Conservation (phyloP, 1,140 invertebrate species). For the Calephelis nemesis region DNA sequence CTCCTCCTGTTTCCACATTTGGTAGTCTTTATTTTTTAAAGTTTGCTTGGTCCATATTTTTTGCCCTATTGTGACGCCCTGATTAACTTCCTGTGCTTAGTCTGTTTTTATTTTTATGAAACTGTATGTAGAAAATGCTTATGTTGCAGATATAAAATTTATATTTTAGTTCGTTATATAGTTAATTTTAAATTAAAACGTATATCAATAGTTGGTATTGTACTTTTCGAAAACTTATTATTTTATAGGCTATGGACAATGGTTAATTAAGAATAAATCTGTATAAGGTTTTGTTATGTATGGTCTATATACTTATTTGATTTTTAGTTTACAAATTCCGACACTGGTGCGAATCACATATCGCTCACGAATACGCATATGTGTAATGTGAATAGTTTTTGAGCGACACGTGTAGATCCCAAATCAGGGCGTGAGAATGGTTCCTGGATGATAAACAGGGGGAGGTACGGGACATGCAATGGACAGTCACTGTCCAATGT, state of each 20-base stretch:
- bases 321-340: slow-evolving; percentile 20
- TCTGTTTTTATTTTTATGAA: slow-evolving; percentile 45
- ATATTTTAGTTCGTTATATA: slow-evolving; percentile 24
- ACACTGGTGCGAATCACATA: slow-evolving; percentile 64
- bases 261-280: background rate
- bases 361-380: slow-evolving; percentile 58
- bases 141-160: background rate
- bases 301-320: background rate
- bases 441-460: slow-evolving; percentile 68
- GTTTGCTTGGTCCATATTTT: slow-evolving; percentile 35
- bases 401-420: slow-evolving; percentile 57
- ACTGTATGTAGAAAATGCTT: slow-evolving; percentile 21
- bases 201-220: too few relatives aligned
- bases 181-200: background rate
- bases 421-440: slow-evolving; percentile 72
- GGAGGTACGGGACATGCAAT: slow-evolving; percentile 64
- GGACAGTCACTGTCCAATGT: slow-evolving; percentile 44
- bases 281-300: too few relatives aligned
- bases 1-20: slow-evolving; percentile 73
- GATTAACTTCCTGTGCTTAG: slow-evolving; percentile 45
- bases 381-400: slow-evolving; percentile 79
- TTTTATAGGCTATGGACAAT: background rate
- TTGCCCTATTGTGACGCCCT: slow-evolving; percentile 61
- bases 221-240: too few relatives aligned
- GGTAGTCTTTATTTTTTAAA: slow-evolving; percentile 40